These are phyloP conservation scores for Leptinotarsa haldemani DNA, from an alignment of 2,888 invertebrate species.

Conservation along the genomic window DNA sequence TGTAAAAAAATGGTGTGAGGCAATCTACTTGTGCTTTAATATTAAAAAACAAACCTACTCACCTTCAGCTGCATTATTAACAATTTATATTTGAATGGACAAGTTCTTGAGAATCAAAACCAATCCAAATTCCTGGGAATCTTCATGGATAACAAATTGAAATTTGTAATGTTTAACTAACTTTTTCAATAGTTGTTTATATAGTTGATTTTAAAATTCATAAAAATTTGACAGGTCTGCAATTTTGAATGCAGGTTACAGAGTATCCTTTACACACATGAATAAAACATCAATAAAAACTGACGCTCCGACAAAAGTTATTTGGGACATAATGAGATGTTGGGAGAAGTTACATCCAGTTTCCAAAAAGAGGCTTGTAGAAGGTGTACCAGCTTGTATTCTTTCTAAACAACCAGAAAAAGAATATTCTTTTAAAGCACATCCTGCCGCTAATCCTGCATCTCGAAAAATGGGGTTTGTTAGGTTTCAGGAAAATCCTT, in stretches of 20 bases:
- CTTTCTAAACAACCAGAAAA: conserved; percentile 68
- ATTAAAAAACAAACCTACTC: too few relatives aligned
- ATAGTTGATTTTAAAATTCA: too few relatives aligned
- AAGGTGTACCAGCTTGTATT: conserved; percentile 70
- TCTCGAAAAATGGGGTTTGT: conserved; percentile 79
- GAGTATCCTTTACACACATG: conserved; percentile 93
- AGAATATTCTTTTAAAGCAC: conserved; percentile 68
- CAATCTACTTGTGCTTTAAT: too few relatives aligned
- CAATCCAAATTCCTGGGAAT: too few relatives aligned
- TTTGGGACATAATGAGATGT: conserved; percentile 93
- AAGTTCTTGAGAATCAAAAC: too few relatives aligned
- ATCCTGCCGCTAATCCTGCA: conserved; percentile 82
- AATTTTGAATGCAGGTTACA: conserved; percentile 87
- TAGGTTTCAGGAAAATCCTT: conserved; percentile 89
- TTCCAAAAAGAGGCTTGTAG: conserved; percentile 70
- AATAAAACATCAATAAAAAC: conserved; percentile 91
- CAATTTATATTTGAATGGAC: too few relatives aligned
- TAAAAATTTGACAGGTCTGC: conserved; percentile 79
- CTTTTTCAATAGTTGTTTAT: too few relatives aligned
- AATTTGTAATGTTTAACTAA: too few relatives aligned
- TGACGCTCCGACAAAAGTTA: conserved; percentile 82
- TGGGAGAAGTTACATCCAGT: conserved; percentile 81
- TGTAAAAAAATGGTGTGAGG: too few relatives aligned
- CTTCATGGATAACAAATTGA: too few relatives aligned
- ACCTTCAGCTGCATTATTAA: too few relatives aligned